Evolutionary conservation across 2,888 invertebrate species (phyloP).

Genomic region (Euzophera pinguis): DNA sequence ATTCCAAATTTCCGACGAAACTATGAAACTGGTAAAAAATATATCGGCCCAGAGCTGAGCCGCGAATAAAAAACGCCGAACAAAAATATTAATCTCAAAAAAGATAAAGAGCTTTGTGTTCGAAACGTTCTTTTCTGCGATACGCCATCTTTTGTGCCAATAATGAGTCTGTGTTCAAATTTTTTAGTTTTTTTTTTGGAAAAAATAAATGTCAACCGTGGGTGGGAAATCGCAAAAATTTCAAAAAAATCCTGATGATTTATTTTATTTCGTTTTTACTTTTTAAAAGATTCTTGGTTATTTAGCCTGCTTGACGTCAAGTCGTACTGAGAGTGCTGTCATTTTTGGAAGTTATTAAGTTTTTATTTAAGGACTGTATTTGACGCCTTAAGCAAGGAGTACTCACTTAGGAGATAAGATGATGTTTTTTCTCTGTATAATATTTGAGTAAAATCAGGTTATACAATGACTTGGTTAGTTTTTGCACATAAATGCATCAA

Average conservation of each 20-base stretch:
- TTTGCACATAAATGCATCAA: slow-evolving; percentile 1
- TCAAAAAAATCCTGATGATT: neutral
- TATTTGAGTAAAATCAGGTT: no score
- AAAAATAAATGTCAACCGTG: slow-evolving; percentile 44
- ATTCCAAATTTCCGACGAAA: slow-evolving; percentile 39
- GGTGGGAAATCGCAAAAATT: slow-evolving; percentile 56
- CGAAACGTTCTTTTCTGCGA: slow-evolving; percentile 56
- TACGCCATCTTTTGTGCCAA: slow-evolving; percentile 74
- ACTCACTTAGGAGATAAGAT: no score
- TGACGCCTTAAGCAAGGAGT: no score
- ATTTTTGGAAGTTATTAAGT: no score
- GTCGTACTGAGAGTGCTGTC: no score
- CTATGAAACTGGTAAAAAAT: slow-evolving; percentile 59
- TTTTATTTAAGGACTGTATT: no score
- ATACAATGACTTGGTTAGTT: neutral
- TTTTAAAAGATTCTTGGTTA: no score
- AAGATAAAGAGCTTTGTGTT: slow-evolving; percentile 59
- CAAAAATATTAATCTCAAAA: slow-evolving; percentile 68
- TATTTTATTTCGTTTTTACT: no score
- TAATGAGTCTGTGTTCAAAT: slow-evolving; percentile 56
- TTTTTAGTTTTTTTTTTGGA: slow-evolving; percentile 42
- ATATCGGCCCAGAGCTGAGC: slow-evolving; percentile 45
- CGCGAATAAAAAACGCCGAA: slow-evolving; percentile 57
- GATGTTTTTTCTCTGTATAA: no score
- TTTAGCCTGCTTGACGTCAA: no score